Conservation (phyloP, 2,113 vertebrate species). For the Atherinomorus stipes region DNA sequence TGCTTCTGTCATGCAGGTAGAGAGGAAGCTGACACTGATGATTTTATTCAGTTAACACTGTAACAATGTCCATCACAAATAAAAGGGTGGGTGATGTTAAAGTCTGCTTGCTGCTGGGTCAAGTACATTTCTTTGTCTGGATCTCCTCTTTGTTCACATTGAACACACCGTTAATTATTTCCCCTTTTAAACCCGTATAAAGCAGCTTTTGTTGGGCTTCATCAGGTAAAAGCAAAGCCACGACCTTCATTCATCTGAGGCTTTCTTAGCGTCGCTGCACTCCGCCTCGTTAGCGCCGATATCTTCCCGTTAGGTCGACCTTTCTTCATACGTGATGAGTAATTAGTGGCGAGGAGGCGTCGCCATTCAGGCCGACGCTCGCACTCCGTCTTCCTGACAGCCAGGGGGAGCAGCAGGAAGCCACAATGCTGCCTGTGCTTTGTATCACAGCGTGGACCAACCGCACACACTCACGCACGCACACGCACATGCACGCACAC, state of each 20-base stretch:
- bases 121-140: not conserved
- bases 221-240: not conserved
- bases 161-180: not conserved
- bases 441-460: constrained; percentile 60
- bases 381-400: constrained; percentile 58
- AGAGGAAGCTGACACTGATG: no score
- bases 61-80: no score
- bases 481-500: constrained; percentile 14
- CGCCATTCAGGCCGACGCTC: constrained; percentile 27
- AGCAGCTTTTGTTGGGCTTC: not conserved
- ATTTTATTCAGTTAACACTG: no score
- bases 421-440: constrained; percentile 50
- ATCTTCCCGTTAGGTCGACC: constrained; percentile 19
- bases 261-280: constrained; percentile 9
- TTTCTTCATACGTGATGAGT: constrained; percentile 49
- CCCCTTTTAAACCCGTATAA: not conserved
- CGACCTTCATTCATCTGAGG: constrained; percentile 48
- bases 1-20: no score
- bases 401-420: constrained; percentile 38
- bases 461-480: constrained; percentile 9
- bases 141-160: not conserved
- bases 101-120: not conserved
- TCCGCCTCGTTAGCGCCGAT: constrained; percentile 30
- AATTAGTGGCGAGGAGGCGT: constrained; percentile 38
- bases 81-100: not conserved